phyloP scores from a whole-genome alignment of 37 sponge, comb jelly and placozoan genomes.

The Ephydatia muelleri region DNA sequence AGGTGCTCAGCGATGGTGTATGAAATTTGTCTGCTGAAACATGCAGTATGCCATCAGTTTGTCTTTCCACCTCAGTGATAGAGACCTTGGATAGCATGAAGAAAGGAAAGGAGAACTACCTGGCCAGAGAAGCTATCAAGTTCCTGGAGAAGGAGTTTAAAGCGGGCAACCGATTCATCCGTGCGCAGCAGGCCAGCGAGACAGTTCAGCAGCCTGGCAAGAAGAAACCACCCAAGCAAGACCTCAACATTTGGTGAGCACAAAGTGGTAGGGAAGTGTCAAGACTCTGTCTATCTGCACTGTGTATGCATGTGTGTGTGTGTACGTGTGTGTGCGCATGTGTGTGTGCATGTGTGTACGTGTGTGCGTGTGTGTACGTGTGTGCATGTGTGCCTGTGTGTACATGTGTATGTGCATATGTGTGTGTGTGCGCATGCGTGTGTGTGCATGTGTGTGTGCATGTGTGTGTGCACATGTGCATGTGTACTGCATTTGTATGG shows the following conservation, averaged over 20 bases:
- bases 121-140: constrained; percentile 91
- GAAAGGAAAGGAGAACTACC: constrained; percentile 75
- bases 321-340: no score
- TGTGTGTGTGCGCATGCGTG: not conserved
- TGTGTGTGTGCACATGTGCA: no score
- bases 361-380: not conserved
- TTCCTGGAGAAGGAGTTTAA: constrained; percentile 81
- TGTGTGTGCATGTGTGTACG: not conserved
- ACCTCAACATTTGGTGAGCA: constrained; percentile 66
- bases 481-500: no score
- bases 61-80: constrained; percentile 44
- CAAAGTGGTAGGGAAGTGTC: not conserved
- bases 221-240: constrained; percentile 62
- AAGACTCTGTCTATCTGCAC: not conserved
- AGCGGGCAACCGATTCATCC: constrained; percentile 63
- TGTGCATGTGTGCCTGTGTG: not conserved
- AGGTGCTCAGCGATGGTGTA: no score
- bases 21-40: no score
- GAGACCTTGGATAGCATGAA: constrained; percentile 82
- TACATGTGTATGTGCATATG: not conserved
- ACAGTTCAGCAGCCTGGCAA: constrained; percentile 40
- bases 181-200: constrained; percentile 62
- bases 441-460: no score
- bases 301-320: not conserved
- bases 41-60: no score